Percentiles rank a stretch among this genome's conserved stretches.
Conservation (phyloP, 2,797 vertebrate species). For the Arremon aurantiirostris region DNA sequence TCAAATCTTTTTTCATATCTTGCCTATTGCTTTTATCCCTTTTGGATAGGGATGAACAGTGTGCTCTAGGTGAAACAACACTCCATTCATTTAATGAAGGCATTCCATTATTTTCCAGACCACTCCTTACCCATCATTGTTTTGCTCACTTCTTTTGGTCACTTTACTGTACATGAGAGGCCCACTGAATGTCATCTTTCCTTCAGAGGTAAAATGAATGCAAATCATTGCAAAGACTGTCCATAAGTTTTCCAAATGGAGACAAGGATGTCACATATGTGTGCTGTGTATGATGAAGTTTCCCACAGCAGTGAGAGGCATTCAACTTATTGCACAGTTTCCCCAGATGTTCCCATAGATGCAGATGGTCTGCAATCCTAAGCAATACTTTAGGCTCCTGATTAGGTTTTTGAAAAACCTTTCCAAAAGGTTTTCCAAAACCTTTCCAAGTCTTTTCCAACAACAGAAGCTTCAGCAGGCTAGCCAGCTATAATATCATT, state of each 20-base stretch:
- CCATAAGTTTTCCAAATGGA: constrained; percentile 33
- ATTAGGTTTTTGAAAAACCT: background rate
- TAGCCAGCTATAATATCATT: background rate
- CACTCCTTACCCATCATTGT: background rate
- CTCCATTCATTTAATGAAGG: background rate
- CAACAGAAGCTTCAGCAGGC: background rate
- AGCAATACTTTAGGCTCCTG: background rate
- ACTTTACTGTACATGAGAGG: background rate
- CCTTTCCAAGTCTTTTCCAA: background rate
- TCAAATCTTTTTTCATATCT: background rate
- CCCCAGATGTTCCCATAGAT: constrained; percentile 36
- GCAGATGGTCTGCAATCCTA: background rate
- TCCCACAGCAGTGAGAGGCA: constrained; percentile 3
- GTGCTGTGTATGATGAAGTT: constrained; percentile 5
- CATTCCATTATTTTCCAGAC: background rate
- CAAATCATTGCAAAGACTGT: constrained; percentile 23
- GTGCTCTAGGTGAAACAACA: background rate
- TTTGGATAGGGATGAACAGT: background rate
- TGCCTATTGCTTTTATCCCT: background rate
- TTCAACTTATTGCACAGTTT: constrained; percentile 38
- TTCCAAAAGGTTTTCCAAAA: background rate
- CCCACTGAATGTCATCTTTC: constrained; percentile 17
- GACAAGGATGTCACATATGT: background rate
- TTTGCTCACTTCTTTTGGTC: background rate
- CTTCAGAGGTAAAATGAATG: constrained; percentile 12